Conservation (phyloP, 1,140 invertebrate species). For the Andrena cerasifolii region DNA sequence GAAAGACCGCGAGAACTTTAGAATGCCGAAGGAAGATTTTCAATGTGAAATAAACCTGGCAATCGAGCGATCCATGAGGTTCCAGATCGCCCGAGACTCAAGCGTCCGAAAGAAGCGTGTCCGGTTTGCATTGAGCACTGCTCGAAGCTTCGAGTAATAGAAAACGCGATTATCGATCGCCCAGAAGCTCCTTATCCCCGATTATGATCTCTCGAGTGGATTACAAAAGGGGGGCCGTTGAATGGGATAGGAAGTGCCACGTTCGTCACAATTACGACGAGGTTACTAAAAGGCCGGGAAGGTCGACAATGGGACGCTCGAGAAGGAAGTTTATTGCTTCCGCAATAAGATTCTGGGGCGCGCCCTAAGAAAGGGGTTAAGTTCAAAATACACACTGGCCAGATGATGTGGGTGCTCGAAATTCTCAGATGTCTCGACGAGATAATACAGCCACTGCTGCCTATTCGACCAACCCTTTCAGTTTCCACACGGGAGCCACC, state of each 20-base stretch:
- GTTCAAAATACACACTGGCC: slow-evolving; percentile 44
- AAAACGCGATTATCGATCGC: slow-evolving; percentile 8
- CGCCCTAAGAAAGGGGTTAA: slow-evolving; percentile 46
- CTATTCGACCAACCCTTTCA: neutral
- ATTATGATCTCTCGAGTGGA: slow-evolving; percentile 25
- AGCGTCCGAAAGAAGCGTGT: too few species aligned
- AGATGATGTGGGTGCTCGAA: slow-evolving; percentile 26
- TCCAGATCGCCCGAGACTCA: too few species aligned
- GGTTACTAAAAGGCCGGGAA: slow-evolving; percentile 45
- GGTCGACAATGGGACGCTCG: slow-evolving; percentile 40
- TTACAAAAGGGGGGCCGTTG: slow-evolving; percentile 18
- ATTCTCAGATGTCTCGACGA: neutral
- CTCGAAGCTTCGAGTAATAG: neutral
- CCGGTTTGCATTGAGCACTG: too few species aligned
- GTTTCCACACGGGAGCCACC: neutral
- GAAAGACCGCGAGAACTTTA: too few species aligned
- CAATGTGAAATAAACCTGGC: too few species aligned
- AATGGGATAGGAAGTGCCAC: slow-evolving; percentile 26
- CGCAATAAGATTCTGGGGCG: slow-evolving; percentile 56
- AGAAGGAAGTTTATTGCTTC: slow-evolving; percentile 55
- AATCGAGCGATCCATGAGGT: too few species aligned
- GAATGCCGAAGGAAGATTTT: too few species aligned
- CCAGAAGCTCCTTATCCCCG: neutral
- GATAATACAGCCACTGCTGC: neutral
- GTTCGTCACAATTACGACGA: slow-evolving; percentile 49